These are phyloP conservation scores for Peromyscus leucopus DNA, from an alignment of 2,113 vertebrate species.

Conservation along the genomic window DNA sequence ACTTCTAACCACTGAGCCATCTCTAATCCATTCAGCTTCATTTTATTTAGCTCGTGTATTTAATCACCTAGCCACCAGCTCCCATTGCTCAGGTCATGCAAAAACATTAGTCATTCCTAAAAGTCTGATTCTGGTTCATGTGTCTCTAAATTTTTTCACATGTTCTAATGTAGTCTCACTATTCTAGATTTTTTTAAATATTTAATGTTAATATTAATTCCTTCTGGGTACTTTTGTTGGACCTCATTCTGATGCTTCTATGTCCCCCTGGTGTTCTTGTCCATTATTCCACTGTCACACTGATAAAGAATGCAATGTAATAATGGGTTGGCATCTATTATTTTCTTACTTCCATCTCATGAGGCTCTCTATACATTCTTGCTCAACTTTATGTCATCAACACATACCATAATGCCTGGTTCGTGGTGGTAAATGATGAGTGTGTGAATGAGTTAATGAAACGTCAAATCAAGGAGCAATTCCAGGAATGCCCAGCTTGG, in stretches of 20 bases:
- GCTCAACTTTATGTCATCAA: background rate
- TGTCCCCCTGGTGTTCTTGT: background rate
- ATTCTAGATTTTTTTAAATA: constrained; percentile 7
- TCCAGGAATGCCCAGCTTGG: background rate
- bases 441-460: background rate
- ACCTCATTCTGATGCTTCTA: background rate
- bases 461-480: background rate
- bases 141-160: background rate
- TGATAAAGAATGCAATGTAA: background rate
- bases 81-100: background rate
- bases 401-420: background rate
- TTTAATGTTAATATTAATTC: background rate
- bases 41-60: background rate
- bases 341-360: background rate
- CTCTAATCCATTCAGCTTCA: background rate
- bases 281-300: background rate
- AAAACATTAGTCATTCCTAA: background rate
- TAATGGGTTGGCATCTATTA: constrained; percentile 25
- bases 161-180: background rate
- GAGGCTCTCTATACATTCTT: background rate
- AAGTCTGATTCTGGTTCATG: background rate
- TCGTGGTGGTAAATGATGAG: background rate
- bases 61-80: background rate
- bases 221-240: background rate
- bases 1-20: background rate